Conservation (phyloP, 2,888 invertebrate genomes). For the Helicoverpa assulta region DNA sequence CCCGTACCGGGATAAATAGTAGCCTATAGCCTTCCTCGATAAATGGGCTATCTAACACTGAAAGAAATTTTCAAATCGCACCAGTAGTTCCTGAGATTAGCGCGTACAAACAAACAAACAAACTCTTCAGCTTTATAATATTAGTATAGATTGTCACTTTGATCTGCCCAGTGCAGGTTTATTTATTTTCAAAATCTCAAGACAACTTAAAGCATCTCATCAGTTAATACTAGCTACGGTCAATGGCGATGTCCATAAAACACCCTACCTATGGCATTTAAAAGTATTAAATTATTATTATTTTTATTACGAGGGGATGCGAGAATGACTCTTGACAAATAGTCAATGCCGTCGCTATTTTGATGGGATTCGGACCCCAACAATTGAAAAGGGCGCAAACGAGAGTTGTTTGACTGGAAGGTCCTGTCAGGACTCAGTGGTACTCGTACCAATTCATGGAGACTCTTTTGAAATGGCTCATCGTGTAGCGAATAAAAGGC, state of each 20-base stretch:
- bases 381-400: constrained; percentile 25
- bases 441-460: constrained; percentile 16
- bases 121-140: too few relatives aligned
- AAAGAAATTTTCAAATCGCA: too few relatives aligned
- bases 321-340: constrained; percentile 2
- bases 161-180: not conserved
- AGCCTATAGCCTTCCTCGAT: too few relatives aligned
- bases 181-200: not conserved
- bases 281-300: not conserved
- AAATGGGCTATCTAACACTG: too few relatives aligned
- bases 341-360: constrained; percentile 20
- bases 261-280: too few relatives aligned
- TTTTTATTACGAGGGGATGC: constrained; percentile 9
- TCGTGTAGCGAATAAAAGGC: constrained; percentile 20
- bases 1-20: too few relatives aligned
- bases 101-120: too few relatives aligned
- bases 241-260: too few relatives aligned
- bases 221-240: too few relatives aligned
- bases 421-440: constrained; percentile 11
- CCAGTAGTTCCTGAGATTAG: too few relatives aligned
- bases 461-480: constrained; percentile 9
- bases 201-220: not conserved
- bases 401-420: constrained; percentile 19
- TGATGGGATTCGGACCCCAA: constrained; percentile 32
- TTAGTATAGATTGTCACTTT: too few relatives aligned